These are phyloP conservation scores for Epinotia bilunana DNA, from an alignment of 2,888 invertebrate species.

Conservation along the genomic window DNA sequence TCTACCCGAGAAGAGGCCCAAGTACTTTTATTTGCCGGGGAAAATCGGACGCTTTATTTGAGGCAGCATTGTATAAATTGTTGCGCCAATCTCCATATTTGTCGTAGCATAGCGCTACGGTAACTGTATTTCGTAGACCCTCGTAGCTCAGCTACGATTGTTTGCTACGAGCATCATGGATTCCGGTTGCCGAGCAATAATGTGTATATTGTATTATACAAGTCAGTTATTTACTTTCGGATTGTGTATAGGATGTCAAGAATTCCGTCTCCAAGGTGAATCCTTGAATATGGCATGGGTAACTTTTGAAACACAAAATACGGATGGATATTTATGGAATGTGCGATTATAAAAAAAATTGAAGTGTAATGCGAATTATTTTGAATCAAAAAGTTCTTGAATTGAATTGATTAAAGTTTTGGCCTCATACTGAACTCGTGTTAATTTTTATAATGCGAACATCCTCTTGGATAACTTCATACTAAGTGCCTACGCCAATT, in stretches of 20 bases:
- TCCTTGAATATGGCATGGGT: background rate
- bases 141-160: slow-evolving; percentile 29
- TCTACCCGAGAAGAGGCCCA: background rate
- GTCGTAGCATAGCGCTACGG: slow-evolving; percentile 25
- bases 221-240: background rate
- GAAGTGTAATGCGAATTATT: too few species aligned
- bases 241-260: background rate
- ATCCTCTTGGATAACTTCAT: too few species aligned
- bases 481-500: too few species aligned
- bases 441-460: too few species aligned
- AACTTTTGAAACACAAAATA: background rate
- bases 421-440: too few species aligned
- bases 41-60: background rate
- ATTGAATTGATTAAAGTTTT: too few species aligned
- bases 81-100: slow-evolving; percentile 33
- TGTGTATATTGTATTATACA: background rate
- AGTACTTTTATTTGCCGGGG: background rate
- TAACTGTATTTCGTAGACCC: slow-evolving; percentile 34
- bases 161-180: slow-evolving; percentile 7
- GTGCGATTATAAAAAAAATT: too few species aligned
- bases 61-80: slow-evolving; percentile 27
- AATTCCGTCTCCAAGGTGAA: background rate
- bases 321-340: background rate
- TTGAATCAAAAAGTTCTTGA: too few species aligned
- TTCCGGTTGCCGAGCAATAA: slow-evolving; percentile 6